phyloP scores from a whole-genome alignment of 2,797 vertebrate genomes.

The Euthynnus affinis region DNA sequence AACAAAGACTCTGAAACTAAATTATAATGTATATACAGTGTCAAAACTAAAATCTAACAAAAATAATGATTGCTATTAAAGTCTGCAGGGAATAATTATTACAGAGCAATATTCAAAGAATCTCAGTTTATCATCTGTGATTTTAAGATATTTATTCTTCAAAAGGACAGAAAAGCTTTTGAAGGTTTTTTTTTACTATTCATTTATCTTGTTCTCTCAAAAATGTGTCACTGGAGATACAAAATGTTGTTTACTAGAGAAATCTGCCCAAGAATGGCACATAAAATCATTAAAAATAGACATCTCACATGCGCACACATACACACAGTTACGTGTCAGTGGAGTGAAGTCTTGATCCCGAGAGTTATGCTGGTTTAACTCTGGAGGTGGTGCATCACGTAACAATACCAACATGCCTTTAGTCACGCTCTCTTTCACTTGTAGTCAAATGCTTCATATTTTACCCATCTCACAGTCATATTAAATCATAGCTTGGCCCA shows the following conservation, averaged over 20 bases:
- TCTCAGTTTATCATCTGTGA: background rate
- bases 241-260: background rate
- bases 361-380: conserved; percentile 4
- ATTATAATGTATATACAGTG: background rate
- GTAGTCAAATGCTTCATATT: conserved; percentile 16
- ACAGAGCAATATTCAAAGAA: background rate
- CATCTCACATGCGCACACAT: background rate
- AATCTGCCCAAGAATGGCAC: background rate
- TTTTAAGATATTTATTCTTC: background rate
- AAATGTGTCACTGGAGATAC: background rate
- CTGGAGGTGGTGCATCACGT: conserved; percentile 1
- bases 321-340: conserved; percentile 1
- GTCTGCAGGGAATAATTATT: background rate
- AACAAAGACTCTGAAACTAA: background rate
- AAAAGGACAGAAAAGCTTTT: background rate
- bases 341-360: conserved; percentile 3
- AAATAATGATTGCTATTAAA: background rate
- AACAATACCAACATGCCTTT: conserved; percentile 27
- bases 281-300: background rate
- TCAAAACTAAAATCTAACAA: background rate
- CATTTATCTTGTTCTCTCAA: background rate
- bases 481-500: conserved; percentile 2
- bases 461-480: conserved; percentile 16
- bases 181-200: background rate
- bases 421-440: conserved; percentile 30